phyloP scores from a whole-genome alignment of 2,888 invertebrate species.

The Hipparchia sbordonii region DNA sequence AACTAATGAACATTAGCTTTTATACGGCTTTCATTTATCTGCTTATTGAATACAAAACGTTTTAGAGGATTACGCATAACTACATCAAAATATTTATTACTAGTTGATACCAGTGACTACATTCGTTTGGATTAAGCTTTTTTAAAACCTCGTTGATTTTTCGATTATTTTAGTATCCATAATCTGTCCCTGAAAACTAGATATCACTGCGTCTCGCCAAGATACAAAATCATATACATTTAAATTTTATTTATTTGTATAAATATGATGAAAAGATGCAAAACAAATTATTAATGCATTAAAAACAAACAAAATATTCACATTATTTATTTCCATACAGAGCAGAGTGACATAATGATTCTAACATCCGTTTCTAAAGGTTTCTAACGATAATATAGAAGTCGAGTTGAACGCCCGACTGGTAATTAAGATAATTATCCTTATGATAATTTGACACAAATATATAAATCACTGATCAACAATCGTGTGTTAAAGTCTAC shows the following conservation, averaged over 20 bases:
- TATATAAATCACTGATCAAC: not conserved
- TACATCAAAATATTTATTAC: conserved; percentile 1
- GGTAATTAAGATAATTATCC: conserved; percentile 29
- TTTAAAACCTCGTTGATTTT: no score
- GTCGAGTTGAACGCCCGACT: conserved; percentile 22
- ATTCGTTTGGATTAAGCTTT: no score
- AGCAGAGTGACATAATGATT: not conserved
- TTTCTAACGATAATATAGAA: not conserved
- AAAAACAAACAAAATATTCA: no score
- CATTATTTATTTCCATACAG: not conserved
- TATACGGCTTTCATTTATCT: conserved; percentile 23
- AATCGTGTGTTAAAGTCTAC: not conserved
- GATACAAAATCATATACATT: no score
- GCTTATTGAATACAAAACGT: conserved; percentile 19
- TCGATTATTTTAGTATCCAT: no score
- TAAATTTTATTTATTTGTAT: no score
- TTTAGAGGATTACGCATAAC: not conserved
- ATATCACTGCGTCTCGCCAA: no score
- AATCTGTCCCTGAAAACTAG: no score
- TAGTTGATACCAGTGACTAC: not conserved
- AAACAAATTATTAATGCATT: no score
- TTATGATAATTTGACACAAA: conserved; percentile 18
- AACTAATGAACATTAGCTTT: conserved; percentile 49
- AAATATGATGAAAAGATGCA: no score
- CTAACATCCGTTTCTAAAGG: not conserved